Evolutionary conservation across 2,113 vertebrate genomes (phyloP).

Genomic region (Pomatorhinus ruficollis): DNA sequence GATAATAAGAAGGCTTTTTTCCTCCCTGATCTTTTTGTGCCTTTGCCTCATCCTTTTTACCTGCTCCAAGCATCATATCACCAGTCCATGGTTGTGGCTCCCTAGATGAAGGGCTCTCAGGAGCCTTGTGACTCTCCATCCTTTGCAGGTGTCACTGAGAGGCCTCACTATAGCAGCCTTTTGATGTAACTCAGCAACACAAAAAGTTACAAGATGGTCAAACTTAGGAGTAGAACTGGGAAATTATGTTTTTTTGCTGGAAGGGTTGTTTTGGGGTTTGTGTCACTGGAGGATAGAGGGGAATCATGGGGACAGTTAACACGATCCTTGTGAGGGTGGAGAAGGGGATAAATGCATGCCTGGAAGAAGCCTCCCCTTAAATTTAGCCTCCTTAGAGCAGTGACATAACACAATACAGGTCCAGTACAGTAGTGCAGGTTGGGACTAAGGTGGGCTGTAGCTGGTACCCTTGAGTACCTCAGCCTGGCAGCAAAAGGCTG

Average conservation of each 20-base stretch:
- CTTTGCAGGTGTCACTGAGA: background rate
- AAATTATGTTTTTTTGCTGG: accelerated
- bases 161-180: background rate
- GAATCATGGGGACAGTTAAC: background rate
- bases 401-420: background rate
- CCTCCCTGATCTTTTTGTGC: background rate
- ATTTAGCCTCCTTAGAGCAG: background rate
- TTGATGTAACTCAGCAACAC: background rate
- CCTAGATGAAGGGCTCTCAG: background rate
- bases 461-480: background rate
- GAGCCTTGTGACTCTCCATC: background rate
- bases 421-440: background rate
- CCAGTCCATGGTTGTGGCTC: background rate
- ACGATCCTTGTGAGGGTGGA: background rate
- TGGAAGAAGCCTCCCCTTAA: background rate
- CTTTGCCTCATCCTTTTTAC: background rate
- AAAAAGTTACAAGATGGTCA: background rate
- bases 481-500: background rate
- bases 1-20: background rate
- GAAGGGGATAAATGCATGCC: background rate
- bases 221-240: background rate
- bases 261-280: background rate
- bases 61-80: background rate
- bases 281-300: background rate
- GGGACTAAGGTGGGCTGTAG: background rate